phyloP scores from a whole-genome alignment of 2,113 vertebrate genomes.

The Galeopterus variegatus region DNA sequence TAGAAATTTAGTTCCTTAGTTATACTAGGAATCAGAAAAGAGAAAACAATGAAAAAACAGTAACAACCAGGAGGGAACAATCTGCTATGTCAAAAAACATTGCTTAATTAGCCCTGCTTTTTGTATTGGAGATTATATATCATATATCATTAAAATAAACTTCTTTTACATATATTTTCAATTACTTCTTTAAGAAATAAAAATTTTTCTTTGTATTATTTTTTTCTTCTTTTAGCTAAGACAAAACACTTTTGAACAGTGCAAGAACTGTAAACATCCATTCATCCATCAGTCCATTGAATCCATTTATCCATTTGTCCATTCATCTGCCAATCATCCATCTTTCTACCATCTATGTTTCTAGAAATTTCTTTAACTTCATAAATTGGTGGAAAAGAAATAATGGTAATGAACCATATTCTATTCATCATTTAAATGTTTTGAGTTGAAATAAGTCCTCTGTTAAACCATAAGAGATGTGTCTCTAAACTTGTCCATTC shows the following conservation, averaged over 20 bases:
- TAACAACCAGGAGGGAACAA: not conserved
- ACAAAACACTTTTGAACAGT: not conserved
- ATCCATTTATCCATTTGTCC: too few relatives aligned
- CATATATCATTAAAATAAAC: not conserved
- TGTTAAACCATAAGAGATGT: not conserved
- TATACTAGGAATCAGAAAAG: constrained; percentile 9
- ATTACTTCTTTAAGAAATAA: not conserved
- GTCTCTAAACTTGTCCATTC: too few relatives aligned
- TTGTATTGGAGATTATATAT: not conserved
- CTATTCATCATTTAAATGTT: not conserved
- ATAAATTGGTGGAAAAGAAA: not conserved
- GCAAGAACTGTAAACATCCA: not conserved
- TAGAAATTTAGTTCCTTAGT: not conserved
- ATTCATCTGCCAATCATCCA: not conserved
- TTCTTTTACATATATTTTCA: not conserved
- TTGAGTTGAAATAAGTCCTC: not conserved
- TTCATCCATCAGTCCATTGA: not conserved
- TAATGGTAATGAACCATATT: not conserved
- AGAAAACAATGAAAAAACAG: not conserved
- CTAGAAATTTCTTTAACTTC: not conserved
- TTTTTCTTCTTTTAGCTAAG: not conserved
- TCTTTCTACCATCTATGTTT: not conserved
- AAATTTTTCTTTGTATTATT: not conserved
- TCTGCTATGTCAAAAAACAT: not conserved
- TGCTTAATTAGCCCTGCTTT: not conserved